Conservation (phyloP, 2,113 vertebrate genomes). For the Hippopotamus amphibius region DNA sequence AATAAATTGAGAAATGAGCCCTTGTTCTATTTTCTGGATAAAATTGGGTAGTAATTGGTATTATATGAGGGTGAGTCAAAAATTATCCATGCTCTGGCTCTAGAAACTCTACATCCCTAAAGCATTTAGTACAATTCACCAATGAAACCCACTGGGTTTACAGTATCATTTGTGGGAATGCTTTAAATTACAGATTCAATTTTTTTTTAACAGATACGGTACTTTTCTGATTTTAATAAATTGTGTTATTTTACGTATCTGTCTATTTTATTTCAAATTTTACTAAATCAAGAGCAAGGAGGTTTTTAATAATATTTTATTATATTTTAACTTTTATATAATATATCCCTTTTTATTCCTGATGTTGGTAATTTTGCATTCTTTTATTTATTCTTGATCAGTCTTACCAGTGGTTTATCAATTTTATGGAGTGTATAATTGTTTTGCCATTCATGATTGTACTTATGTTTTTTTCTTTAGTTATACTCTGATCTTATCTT, state of each 20-base stretch:
- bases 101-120: not conserved
- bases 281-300: not conserved
- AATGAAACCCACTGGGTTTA: not conserved
- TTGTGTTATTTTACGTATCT: not conserved
- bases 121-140: not conserved
- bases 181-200: not conserved
- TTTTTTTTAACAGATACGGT: not conserved
- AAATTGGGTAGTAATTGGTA: not conserved
- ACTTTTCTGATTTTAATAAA: not conserved
- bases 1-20: not conserved
- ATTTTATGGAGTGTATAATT: not conserved
- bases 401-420: not conserved
- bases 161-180: not conserved
- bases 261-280: not conserved
- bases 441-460: not conserved
- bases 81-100: too few species aligned
- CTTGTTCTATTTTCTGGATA: not conserved
- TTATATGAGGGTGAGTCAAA: not conserved
- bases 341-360: not conserved
- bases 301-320: not conserved
- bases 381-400: not conserved
- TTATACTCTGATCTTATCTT: not conserved
- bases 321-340: not conserved
- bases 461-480: not conserved
- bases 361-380: not conserved